phyloP scores from a whole-genome alignment of 35 echinoderm and acorn worm species.

The Holothuria glaberrima region DNA sequence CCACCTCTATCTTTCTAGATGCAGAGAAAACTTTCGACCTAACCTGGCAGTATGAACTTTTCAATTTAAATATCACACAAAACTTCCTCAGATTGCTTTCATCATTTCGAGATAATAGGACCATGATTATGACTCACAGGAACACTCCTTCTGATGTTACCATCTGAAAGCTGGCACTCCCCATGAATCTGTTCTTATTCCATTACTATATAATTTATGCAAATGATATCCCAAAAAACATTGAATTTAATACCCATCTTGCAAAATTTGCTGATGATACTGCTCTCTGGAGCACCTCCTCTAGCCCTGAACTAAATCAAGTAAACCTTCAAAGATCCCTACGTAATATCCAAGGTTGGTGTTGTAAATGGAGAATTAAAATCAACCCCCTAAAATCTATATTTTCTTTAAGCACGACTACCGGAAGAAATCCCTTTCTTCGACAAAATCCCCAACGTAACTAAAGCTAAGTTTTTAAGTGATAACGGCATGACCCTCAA shows the following conservation, averaged over 20 bases:
- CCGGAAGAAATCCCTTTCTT: too few relatives aligned
- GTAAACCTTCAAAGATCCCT: neutral
- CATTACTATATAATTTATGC: too few relatives aligned
- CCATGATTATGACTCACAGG: neutral
- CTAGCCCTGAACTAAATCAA: neutral
- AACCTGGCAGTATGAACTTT: neutral
- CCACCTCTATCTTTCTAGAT: neutral
- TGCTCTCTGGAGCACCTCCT: neutral
- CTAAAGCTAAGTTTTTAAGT: too few relatives aligned
- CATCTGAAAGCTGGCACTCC: too few relatives aligned
- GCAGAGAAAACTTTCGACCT: neutral
- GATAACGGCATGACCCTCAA: too few relatives aligned
- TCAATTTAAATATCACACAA: neutral
- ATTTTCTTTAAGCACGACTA: too few relatives aligned
- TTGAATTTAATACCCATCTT: neutral
- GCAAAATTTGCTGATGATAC: neutral
- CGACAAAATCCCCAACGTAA: too few relatives aligned
- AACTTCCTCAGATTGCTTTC: neutral
- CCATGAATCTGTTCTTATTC: too few relatives aligned
- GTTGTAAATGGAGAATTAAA: neutral
- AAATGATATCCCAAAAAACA: too few relatives aligned
- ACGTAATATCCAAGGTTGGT: neutral
- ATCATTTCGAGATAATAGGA: neutral
- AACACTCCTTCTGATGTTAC: too few relatives aligned
- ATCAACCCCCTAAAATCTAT: neutral